Evolutionary conservation across 2,797 vertebrate genomes (phyloP), one percentile per base, ranked within the genome.

Genomic region (Ctenochaetus hawaiiensis): DNA sequence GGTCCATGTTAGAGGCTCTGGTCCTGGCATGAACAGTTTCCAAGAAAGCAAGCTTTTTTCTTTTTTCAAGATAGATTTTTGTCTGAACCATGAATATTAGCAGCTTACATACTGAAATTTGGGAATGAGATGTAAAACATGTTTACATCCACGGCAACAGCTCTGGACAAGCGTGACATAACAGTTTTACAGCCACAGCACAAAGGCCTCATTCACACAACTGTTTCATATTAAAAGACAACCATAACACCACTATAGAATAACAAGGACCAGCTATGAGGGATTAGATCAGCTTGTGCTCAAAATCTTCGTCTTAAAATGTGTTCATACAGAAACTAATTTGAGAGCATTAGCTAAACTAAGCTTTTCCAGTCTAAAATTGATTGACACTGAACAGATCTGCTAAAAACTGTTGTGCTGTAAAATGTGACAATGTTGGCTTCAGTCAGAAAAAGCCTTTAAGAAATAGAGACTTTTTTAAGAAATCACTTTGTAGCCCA

Each of bases 171-270:
- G 3, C 18, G 6, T 64, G 8, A 70, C 54, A 47, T 16, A 43
- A 39, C 8, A 22, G 16, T 53, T 60, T 77, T 69, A 61, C 30
- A 14, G 26, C n/a, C 18, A 8, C 49, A 66, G 34, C 53, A 59
- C 20, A 26, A 6, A 12, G 30, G 18, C 39, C 11, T 22, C 6
- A 69, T 17, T 16, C 52, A 56, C 16, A 49, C 41, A 30, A 9
- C 61, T 30, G 26, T 65, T 68, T 61, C 34, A 69, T 51, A 61
- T 48, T n/a, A 49, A n/a, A 34, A 56, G 52, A 75, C 47, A 65
- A 37, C 52, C 10, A 17, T 30, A 8, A 22, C 9, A 0, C 58
- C 51, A 5, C 11, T 3, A 34, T 34, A 34, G 6, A 34, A 18
- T 5, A 14, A 9, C 34, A 57, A 0, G 44, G 1, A 11, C 43